Evolutionary conservation across 2,113 vertebrate species (phyloP).

Genomic region (Felis chaus): DNA sequence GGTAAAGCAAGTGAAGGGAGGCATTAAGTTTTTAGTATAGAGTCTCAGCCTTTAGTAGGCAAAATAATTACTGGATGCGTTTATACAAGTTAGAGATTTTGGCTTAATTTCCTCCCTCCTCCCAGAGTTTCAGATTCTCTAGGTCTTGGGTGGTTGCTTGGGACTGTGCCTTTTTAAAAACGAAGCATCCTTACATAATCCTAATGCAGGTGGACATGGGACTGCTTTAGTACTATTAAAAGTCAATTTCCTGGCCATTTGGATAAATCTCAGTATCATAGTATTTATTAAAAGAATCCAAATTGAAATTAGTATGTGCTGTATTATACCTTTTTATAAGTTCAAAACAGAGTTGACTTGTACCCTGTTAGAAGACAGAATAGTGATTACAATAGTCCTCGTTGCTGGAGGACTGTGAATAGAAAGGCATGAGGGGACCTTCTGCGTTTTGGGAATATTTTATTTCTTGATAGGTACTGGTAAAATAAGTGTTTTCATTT

Average conservation of each 20-base stretch:
- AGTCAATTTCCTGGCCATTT: background rate
- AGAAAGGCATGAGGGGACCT: background rate
- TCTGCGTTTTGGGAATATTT: background rate
- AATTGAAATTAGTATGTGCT: background rate
- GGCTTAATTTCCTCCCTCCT: background rate
- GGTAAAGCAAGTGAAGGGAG: background rate
- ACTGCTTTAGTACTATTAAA: background rate
- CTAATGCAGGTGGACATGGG: background rate
- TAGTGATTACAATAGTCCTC: background rate
- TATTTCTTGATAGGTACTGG: background rate
- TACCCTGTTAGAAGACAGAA: background rate
- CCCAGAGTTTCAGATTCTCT: background rate
- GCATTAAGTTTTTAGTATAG: background rate
- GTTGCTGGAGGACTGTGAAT: background rate
- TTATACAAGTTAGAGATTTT: background rate
- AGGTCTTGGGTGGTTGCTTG: background rate
- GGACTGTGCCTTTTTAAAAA: background rate
- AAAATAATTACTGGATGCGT: background rate
- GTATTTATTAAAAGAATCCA: background rate
- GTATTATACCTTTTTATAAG: background rate
- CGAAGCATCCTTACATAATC: background rate
- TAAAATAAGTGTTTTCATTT: background rate
- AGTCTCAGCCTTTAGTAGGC: background rate
- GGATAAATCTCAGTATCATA: background rate
- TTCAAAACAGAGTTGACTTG: background rate